Percentiles rank a stretch among this genome's conserved stretches.
Evolutionary conservation across 2,888 invertebrate genomes (phyloP).

Genomic region (Sympetrum striolatum): DNA sequence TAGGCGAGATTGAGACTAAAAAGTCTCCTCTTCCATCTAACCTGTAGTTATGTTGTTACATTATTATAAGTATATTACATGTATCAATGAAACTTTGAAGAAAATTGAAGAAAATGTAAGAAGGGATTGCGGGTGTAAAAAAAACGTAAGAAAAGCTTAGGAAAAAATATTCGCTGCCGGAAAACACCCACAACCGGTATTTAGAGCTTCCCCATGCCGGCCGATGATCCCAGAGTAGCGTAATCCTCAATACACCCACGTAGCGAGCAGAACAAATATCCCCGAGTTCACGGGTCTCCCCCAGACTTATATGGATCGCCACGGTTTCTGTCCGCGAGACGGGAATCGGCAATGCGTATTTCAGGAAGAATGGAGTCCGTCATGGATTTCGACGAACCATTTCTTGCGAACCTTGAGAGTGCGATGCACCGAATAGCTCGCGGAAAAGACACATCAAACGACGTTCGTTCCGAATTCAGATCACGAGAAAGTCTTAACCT

Average conservation of each 20-base stretch:
- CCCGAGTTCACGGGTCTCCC: not conserved
- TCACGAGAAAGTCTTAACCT: not conserved
- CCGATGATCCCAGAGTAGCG: not conserved
- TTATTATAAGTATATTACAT: too few relatives aligned
- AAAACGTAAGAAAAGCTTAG: too few relatives aligned
- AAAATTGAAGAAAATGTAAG: too few relatives aligned
- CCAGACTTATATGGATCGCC: not conserved
- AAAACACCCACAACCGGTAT: too few relatives aligned
- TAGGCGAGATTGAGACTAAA: too few relatives aligned
- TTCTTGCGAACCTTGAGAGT: not conserved
- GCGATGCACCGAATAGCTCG: not conserved
- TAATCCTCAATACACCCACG: not conserved
- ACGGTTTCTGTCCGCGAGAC: not conserved
- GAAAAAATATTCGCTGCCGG: too few relatives aligned
- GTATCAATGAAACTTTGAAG: too few relatives aligned
- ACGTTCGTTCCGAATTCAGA: not conserved
- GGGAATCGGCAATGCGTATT: not conserved
- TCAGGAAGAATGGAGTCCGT: not conserved
- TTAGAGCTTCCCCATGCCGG: not conserved
- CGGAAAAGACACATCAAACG: not conserved
- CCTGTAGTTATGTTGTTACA: too few relatives aligned
- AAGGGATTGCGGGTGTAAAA: too few relatives aligned
- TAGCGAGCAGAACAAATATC: not conserved
- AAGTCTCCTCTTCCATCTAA: too few relatives aligned
- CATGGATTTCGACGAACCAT: not conserved